Conservation (phyloP, 2,888 invertebrate species). For the Mechanitis mazaeus region DNA sequence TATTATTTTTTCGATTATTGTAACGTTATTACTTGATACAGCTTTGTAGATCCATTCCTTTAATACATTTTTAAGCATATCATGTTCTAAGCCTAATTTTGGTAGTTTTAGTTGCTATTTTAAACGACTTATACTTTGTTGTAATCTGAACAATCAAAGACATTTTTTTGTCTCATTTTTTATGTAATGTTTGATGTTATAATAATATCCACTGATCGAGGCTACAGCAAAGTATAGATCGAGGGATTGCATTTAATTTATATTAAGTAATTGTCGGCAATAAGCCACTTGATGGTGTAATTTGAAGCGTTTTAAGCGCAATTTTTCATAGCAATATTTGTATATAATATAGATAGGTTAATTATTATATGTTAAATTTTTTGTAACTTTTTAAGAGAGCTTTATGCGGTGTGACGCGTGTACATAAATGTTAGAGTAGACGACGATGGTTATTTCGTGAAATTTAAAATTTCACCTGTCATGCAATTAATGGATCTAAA, state of each 20-base stretch:
- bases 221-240: slow-evolving; percentile 26
- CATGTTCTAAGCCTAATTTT: slow-evolving; percentile 49
- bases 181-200: neutral
- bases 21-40: no score
- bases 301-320: slow-evolving; percentile 71
- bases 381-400: slow-evolving; percentile 75
- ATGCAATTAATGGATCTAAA: slow-evolving; percentile 22
- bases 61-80: slow-evolving; percentile 61
- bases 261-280: slow-evolving; percentile 51
- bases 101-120: slow-evolving; percentile 53
- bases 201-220: neutral
- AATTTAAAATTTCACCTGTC: slow-evolving; percentile 67
- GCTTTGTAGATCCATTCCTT: slow-evolving; percentile 58
- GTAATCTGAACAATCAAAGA: slow-evolving; percentile 28
- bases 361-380: slow-evolving; percentile 71
- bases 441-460: slow-evolving; percentile 42
- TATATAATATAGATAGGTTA: slow-evolving; percentile 73
- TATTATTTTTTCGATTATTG: no score
- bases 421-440: slow-evolving; percentile 56
- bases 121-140: slow-evolving; percentile 46
- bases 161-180: neutral
- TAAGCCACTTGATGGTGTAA: slow-evolving; percentile 55
- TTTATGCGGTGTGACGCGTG: slow-evolving; percentile 66
- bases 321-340: slow-evolving; percentile 73
- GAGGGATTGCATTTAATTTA: slow-evolving; percentile 44